phyloP scores from a whole-genome alignment of 2,113 vertebrate species.

The Catharus fuscescens region DNA sequence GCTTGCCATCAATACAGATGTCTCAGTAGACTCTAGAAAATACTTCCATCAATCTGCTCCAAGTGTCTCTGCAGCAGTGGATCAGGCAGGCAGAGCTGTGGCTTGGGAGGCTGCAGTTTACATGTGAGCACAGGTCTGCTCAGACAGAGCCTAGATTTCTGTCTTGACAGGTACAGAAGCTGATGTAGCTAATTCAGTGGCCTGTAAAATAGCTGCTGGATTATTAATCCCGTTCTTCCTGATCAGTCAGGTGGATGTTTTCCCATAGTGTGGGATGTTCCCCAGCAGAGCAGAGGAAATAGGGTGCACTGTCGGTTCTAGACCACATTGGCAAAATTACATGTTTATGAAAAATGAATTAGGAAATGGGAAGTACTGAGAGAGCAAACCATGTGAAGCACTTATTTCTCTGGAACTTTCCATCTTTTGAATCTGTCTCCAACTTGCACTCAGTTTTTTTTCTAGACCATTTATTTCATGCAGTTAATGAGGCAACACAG shows the following conservation, averaged over 20 bases:
- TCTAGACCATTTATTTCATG: not conserved
- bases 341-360: not conserved
- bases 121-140: not conserved
- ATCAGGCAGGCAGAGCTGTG: not conserved
- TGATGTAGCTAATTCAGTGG: not conserved
- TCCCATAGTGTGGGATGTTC: not conserved
- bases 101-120: not conserved
- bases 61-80: not conserved
- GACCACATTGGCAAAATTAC: not conserved
- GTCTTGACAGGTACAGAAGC: not conserved
- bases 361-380: not conserved
- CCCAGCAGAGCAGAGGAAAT: not conserved
- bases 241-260: not conserved
- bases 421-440: not conserved
- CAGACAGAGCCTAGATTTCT: not conserved
- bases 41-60: not conserved
- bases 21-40: not conserved
- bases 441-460: not conserved
- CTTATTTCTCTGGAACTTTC: not conserved
- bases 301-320: not conserved
- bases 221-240: not conserved
- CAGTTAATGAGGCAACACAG: not conserved
- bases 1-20: not conserved
- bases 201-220: not conserved
- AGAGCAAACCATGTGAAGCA: not conserved